Percentiles rank a stretch among this genome's conserved stretches.
phyloP scores from a whole-genome alignment of 2,888 invertebrate species.

The Nomada fabriciana region DNA sequence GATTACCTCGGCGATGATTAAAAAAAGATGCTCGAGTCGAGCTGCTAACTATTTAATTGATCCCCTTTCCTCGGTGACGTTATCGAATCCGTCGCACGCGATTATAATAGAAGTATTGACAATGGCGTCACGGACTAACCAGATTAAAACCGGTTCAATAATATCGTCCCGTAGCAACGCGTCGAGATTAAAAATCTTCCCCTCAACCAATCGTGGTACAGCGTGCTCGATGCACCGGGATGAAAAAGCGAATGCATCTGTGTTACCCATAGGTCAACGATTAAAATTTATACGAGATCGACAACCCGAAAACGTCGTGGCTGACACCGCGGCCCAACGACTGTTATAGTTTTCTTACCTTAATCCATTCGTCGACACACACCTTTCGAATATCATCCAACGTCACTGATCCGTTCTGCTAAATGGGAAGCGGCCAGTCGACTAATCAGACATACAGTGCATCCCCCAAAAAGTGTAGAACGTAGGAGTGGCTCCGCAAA shows the following conservation, averaged over 20 bases:
- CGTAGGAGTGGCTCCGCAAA: too few species aligned
- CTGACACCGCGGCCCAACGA: neutral
- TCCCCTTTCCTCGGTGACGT: neutral
- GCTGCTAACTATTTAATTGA: neutral
- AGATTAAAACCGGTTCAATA: slow-evolving; percentile 51
- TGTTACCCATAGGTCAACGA: slow-evolving; percentile 19
- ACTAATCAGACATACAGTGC: neutral
- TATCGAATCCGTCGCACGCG: slow-evolving; percentile 34
- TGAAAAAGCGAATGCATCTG: slow-evolving; percentile 1
- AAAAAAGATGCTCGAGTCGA: neutral
- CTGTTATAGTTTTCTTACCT: slow-evolving; percentile 34
- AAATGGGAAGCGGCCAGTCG: slow-evolving; percentile 6
- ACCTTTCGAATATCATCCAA: slow-evolving; percentile 34
- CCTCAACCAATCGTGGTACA: neutral
- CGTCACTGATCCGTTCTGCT: neutral
- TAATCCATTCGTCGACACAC: neutral
- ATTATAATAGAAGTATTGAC: neutral
- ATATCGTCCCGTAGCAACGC: slow-evolving; percentile 18
- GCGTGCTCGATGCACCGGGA: neutral
- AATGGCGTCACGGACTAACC: slow-evolving; percentile 51
- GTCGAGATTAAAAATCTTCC: slow-evolving; percentile 22
- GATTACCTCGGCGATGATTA: neutral
- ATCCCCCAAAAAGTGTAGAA: neutral
- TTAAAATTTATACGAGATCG: slow-evolving; percentile 24
- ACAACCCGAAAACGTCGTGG: slow-evolving; percentile 30